These are phyloP conservation scores for Eristalis tenax DNA, from an alignment of 2,888 invertebrate species.

Conservation along the genomic window DNA sequence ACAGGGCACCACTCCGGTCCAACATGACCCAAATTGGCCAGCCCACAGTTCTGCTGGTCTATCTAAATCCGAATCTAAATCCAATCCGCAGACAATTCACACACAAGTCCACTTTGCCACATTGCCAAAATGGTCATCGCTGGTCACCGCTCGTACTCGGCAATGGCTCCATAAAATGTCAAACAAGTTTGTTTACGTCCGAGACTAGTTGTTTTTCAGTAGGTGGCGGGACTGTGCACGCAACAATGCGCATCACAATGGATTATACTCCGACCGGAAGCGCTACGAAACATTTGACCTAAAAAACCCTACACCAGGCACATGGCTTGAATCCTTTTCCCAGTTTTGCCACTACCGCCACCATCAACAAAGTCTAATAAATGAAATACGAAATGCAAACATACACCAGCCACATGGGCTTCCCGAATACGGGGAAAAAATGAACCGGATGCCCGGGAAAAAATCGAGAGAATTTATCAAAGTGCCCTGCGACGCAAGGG, in stretches of 20 bases:
- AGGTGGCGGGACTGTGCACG: conserved; percentile 31
- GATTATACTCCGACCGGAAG: conserved; percentile 43
- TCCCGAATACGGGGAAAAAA: neutral
- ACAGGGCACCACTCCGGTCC: neutral
- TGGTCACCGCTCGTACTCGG: neutral
- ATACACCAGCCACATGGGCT: conserved; percentile 24
- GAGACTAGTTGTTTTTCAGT: conserved; percentile 15
- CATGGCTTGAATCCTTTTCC: conserved; percentile 30
- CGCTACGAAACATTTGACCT: conserved; percentile 49
- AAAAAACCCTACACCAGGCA: conserved; percentile 38
- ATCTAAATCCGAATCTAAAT: conserved; percentile 1
- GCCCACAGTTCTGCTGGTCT: neutral
- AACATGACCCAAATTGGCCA: neutral
- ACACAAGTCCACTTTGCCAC: conserved; percentile 15
- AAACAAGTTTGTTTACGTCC: conserved; percentile 29
- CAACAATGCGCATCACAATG: conserved; percentile 34
- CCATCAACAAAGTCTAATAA: conserved; percentile 64
- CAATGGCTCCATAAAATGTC: conserved; percentile 5
- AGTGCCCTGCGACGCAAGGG: conserved; percentile 33
- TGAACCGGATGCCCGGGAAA: conserved; percentile 1
- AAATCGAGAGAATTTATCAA: conserved; percentile 50
- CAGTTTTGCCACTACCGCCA: neutral
- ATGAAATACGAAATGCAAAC: conserved; percentile 64
- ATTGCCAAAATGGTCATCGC: conserved; percentile 18
- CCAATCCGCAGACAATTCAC: conserved; percentile 14